phyloP scores from a whole-genome alignment of 2,888 invertebrate genomes.

The Spatulosminthurus flaviceps region DNA sequence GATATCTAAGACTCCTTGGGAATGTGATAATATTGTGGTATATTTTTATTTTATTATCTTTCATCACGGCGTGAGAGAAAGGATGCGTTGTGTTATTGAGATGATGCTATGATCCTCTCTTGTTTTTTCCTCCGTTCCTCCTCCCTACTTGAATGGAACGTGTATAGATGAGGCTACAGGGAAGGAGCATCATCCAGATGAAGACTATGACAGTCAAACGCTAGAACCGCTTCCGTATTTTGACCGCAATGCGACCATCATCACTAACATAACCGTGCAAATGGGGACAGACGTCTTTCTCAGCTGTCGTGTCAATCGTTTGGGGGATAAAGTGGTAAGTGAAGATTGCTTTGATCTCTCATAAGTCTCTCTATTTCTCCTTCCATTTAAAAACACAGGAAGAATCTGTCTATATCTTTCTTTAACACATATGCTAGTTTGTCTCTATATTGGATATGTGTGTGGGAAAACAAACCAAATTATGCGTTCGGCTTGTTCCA shows the following conservation, averaged over 20 bases:
- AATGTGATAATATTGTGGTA: slow-evolving; percentile 5
- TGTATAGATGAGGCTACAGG: slow-evolving; percentile 1
- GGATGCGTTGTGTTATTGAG: no score
- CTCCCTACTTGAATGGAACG: not conserved
- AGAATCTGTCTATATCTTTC: no score
- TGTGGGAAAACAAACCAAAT: no score
- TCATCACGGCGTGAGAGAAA: no score
- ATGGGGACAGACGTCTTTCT: slow-evolving; percentile 63
- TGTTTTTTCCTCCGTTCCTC: not conserved
- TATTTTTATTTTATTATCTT: not conserved
- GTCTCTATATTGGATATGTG: no score
- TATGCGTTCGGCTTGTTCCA: no score
- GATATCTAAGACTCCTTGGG: not conserved
- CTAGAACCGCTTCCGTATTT: slow-evolving; percentile 61
- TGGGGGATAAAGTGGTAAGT: slow-evolving; percentile 63
- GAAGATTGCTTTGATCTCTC: slow-evolving; percentile 33
- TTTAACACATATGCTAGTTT: no score
- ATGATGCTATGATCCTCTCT: no score
- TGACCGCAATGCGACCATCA: slow-evolving; percentile 62
- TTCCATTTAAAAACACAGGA: no score
- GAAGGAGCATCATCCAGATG: slow-evolving; percentile 37
- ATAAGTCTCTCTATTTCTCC: slow-evolving; percentile 30
- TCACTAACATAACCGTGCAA: slow-evolving; percentile 63
- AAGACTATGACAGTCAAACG: slow-evolving; percentile 60
- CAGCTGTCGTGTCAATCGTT: slow-evolving; percentile 62